These are phyloP conservation scores for Myripristis jacobus DNA, from an alignment of 2,797 vertebrate species.

Conservation along the genomic window DNA sequence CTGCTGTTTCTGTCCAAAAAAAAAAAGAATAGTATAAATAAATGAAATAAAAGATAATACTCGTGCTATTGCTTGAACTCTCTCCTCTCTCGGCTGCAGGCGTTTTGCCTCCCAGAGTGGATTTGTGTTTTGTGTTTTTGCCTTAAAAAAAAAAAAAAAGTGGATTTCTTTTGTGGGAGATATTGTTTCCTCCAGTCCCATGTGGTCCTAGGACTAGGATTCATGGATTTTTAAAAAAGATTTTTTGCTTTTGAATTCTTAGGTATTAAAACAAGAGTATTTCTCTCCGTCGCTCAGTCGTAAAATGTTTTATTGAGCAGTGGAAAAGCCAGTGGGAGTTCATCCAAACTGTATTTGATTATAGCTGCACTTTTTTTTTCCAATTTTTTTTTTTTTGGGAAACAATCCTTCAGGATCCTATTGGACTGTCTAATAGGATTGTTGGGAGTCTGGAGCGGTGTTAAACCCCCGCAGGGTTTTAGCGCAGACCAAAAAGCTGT, in stretches of 20 bases:
- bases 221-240: conserved; percentile 59
- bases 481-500: conserved; percentile 1
- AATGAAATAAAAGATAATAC: too few species aligned
- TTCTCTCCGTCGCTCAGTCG: too few species aligned
- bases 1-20: too few species aligned
- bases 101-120: too few species aligned
- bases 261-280: not conserved
- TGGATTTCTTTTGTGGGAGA: conserved; percentile 15
- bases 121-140: conserved; percentile 47
- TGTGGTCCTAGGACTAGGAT: conserved; percentile 62
- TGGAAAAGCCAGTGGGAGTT: not conserved
- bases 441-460: conserved; percentile 34
- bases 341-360: not conserved
- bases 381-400: too few species aligned
- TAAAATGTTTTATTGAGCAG: conserved; percentile 49
- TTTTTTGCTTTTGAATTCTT: conserved; percentile 58
- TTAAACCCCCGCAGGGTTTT: too few species aligned
- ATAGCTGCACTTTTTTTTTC: conserved; percentile 9
- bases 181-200: conserved; percentile 44
- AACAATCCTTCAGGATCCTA: conserved; percentile 27
- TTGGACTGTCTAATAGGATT: conserved; percentile 39
- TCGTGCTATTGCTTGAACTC: too few species aligned
- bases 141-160: conserved; percentile 37
- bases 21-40: too few species aligned
- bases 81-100: too few species aligned